These are phyloP conservation scores for Cephus cinctus DNA, from an alignment of 1,140 invertebrate genomes.

Conservation along the genomic window DNA sequence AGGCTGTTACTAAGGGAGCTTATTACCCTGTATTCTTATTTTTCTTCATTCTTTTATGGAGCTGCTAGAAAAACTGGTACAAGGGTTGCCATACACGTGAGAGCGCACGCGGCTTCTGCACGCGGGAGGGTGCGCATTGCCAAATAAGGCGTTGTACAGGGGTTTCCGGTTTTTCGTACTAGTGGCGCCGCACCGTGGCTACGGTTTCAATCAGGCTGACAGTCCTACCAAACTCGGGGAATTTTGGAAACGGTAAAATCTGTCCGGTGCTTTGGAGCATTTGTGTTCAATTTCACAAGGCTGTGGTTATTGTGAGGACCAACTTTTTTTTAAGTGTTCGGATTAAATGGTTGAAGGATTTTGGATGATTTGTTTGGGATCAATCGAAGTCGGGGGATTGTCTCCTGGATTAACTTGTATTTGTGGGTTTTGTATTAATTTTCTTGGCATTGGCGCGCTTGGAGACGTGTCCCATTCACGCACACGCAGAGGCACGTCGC, in stretches of 20 bases:
- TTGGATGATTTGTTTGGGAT: too few relatives aligned
- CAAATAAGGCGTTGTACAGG: conserved; percentile 51
- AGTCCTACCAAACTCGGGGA: conserved; percentile 8
- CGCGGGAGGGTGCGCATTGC: conserved; percentile 39
- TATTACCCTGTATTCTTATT: not conserved
- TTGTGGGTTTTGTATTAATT: too few relatives aligned
- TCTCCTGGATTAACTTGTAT: too few relatives aligned
- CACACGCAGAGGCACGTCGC: not conserved
- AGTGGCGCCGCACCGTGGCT: conserved; percentile 33
- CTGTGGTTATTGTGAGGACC: too few relatives aligned
- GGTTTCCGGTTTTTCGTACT: conserved; percentile 36
- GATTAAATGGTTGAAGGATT: too few relatives aligned
- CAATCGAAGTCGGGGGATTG: too few relatives aligned
- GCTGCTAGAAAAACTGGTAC: not conserved
- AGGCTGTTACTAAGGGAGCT: too few relatives aligned
- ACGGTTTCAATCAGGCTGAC: conserved; percentile 16
- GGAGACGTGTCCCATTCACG: not conserved
- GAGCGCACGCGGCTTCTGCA: not conserved
- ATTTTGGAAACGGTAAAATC: conserved; percentile 2
- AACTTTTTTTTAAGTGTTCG: too few relatives aligned
- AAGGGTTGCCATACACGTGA: not conserved
- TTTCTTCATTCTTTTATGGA: not conserved
- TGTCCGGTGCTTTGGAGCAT: conserved; percentile 32
- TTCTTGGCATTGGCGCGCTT: too few relatives aligned
- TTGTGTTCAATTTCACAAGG: conserved; percentile 5